Base-by-base conservation (phyloP, 2,113 vertebrate genomes). In the Poeciliopsis turrubarensis region DNA sequence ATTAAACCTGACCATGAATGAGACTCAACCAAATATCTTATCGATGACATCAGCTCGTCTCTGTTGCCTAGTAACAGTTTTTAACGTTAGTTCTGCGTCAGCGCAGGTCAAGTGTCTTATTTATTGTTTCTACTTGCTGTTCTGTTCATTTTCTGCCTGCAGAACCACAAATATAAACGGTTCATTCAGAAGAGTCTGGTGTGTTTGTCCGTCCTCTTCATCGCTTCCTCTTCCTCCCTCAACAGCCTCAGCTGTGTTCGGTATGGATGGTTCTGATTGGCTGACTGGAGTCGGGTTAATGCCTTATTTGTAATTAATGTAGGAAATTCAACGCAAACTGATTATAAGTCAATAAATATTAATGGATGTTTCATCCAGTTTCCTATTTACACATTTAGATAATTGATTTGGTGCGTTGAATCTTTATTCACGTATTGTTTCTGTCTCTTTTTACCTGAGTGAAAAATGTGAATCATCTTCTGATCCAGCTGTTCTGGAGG, bases 1-100 rank as follows among this genome's bases (percentile, higher is more conserved):
- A 70, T 80, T 71, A 67, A n/a, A 87, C 74, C 70, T 74, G 81
- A 89, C 82, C 78, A 82, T 81, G 62, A 27, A 69, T 61, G 51
- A 54, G 68, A 63, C 29, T 60, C 77, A 66, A 57, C 65, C 61
- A 61, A 51, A 75, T 27, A 25, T 47, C 30, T 31, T 3, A 31
- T 4, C 4, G 4, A 31, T 31, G 30, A 13, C 30, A 70, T 75
- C 32, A 30, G 75, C 67, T 44, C 2, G 68, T 11, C 47, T 37
- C 62, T 60, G 26, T 68, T 41, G 39, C 39, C 14, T 15, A 22
- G 26, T 3, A 64, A 54, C 19, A 19, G 61, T 17, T 22, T 61
- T 31, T 78, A 71, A 70, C 47, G 0, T 11, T 63, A 54, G 47
- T 25, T 7, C 47, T 51, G 17, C 17, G 3, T 54, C 19, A 69